phyloP scores from a whole-genome alignment of 2,888 invertebrate species.

The Pediacus dermestoides region DNA sequence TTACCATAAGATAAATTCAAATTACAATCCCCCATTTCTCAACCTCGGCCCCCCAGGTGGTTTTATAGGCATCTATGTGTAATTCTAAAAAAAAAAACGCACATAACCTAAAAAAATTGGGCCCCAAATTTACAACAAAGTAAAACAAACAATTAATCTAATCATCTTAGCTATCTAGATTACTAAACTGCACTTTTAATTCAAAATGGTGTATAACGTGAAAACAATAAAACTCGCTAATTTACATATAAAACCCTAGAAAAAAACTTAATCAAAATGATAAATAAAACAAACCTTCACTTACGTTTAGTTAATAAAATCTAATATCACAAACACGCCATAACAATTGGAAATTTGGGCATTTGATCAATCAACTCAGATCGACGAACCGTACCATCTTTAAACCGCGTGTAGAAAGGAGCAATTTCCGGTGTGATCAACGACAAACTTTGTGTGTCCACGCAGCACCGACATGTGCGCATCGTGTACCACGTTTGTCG shows the following conservation, averaged over 20 bases:
- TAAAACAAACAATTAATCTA: too few relatives aligned
- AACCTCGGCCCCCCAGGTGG: too few relatives aligned
- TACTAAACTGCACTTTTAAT: neutral
- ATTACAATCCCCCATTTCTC: slow-evolving; percentile 41
- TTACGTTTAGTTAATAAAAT: neutral
- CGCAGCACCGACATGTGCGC: too few relatives aligned
- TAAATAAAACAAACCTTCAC: neutral
- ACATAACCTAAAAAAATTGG: neutral
- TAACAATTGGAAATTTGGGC: neutral
- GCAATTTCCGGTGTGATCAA: too few relatives aligned
- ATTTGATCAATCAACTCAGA: slow-evolving; percentile 5
- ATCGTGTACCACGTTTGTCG: neutral
- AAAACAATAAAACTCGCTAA: neutral
- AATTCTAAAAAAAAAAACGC: neutral
- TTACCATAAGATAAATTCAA: slow-evolving; percentile 32
- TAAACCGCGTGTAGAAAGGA: slow-evolving; percentile 7
- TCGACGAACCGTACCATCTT: slow-evolving; percentile 8
- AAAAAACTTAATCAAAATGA: neutral
- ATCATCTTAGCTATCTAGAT: too few relatives aligned
- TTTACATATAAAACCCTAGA: too few relatives aligned
- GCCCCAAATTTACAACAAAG: neutral
- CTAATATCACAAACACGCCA: neutral
- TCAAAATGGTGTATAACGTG: slow-evolving; percentile 1
- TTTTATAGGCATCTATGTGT: too few relatives aligned
- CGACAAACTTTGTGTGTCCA: too few relatives aligned